Evolutionary conservation across 2,888 invertebrate species (phyloP), one percentile per base, ranked within the genome.

Genomic region (Pyrrhia umbra): DNA sequence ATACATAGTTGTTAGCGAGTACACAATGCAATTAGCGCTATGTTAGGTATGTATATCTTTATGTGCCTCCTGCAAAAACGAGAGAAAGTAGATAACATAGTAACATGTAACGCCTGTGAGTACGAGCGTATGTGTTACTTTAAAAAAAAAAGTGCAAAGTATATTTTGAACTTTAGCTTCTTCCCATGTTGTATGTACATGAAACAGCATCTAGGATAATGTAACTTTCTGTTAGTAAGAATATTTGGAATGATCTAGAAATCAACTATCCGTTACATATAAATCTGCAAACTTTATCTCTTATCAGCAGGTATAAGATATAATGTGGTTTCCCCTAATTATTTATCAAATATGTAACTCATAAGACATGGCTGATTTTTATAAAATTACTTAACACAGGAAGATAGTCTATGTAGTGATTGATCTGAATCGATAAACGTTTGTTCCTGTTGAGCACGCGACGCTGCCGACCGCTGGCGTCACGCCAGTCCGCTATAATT

Each of bases 401-500:
- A 84, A 83, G 75, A 75, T 59, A 80, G 70, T 72, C 51, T 49
- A 39, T 70, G 71, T 79, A 84, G 76, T 90, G 91, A 93, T 92
- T 88, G 90, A 92, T 92, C 70, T 81, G 78, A 83, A 88, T 90
- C 87, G 88, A 91, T 91, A 88, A 88, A 85, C 84, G 84, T 83
- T 89, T 86, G 90, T 91, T 91, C 87, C 90, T 90, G 88, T 87
- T 89, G 85, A 89, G 84, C 87, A 88, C 87, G 85, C 87, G 86
- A 82, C 82, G 85, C 81, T 82, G 93, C 94, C 92, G 91, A 83
- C 90, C 81, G 84, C 96, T 97, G 97, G 97, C 97, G 94, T 69
- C 81, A 74, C 89, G 96, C 97, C 97, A 97, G 97, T 96, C 96
- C 96, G 96, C 97, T 97, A 97, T 97, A 97, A 97, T 97, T 97